Evolutionary conservation across 2,888 invertebrate genomes (phyloP).

Genomic region (Temnothorax rugatulus): DNA sequence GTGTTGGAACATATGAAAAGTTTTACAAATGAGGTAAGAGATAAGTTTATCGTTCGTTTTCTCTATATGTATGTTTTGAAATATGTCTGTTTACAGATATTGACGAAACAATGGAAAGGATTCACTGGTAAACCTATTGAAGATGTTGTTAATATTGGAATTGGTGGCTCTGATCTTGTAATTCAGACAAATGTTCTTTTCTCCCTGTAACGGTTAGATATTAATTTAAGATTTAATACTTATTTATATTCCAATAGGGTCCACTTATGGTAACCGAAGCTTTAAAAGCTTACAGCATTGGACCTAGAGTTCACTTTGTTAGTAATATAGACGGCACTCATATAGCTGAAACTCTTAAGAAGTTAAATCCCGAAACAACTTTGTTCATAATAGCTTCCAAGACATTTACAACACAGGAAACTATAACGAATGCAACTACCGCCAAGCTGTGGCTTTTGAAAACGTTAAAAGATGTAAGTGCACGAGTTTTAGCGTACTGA

Average conservation of each 20-base stretch:
- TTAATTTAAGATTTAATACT: conserved; percentile 1
- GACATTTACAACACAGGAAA: conserved; percentile 99
- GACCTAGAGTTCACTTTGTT: conserved; percentile 97
- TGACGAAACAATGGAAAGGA: conserved; percentile 84
- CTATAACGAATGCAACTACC: conserved; percentile 99
- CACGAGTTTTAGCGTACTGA: neutral
- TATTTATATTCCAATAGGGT: conserved; percentile 88
- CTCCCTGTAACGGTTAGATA: neutral
- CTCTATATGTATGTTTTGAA: neutral
- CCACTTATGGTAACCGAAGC: conserved; percentile 99
- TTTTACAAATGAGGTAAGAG: conserved; percentile 93
- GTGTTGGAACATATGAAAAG: conserved; percentile 98
- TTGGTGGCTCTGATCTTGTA: conserved; percentile 98
- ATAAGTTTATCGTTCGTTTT: conserved; percentile 84
- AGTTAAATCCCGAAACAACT: conserved; percentile 96
- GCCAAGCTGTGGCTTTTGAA: conserved; percentile 98
- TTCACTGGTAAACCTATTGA: conserved; percentile 96
- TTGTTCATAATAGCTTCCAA: conserved; percentile 99
- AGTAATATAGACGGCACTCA: conserved; percentile 99
- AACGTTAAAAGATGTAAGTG: conserved; percentile 93
- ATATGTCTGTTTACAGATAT: conserved; percentile 72
- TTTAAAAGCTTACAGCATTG: conserved; percentile 95
- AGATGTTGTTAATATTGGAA: conserved; percentile 99
- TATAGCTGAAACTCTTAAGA: conserved; percentile 96
- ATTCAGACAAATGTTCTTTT: conserved; percentile 14